A percentile compares a stretch with the other conserved stretches of the same genome.
These are phyloP conservation scores for Tenthredo amoena DNA, from an alignment of 2,888 invertebrate species.

Conservation along the genomic window DNA sequence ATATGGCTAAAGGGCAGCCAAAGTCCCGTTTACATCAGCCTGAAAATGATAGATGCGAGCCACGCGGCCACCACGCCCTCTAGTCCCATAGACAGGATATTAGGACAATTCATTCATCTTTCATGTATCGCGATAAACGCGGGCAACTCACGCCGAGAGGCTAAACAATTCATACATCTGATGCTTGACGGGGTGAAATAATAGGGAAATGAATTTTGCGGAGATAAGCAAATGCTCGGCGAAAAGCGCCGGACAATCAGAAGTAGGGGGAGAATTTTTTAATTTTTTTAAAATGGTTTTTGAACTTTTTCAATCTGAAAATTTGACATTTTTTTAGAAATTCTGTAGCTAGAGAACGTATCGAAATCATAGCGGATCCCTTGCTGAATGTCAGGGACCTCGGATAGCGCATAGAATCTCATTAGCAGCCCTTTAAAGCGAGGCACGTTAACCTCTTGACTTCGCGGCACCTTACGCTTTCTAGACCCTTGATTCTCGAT, in stretches of 20 bases:
- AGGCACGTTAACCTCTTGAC: slow-evolving; percentile 39
- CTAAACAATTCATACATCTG: slow-evolving; percentile 74
- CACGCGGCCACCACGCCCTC: slow-evolving; percentile 75
- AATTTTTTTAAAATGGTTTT: too few species aligned
- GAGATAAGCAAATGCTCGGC: neutral
- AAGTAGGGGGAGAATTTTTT: neutral
- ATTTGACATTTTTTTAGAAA: neutral
- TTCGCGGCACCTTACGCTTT: neutral
- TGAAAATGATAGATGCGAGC: slow-evolving; percentile 75
- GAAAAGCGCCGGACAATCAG: neutral
- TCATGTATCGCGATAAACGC: slow-evolving; percentile 35
- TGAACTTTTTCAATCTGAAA: neutral
- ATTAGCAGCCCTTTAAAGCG: slow-evolving; percentile 42
- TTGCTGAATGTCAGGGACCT: neutral
- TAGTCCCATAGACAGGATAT: slow-evolving; percentile 55
- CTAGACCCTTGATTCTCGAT: slow-evolving; percentile 20
- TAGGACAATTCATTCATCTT: slow-evolving; percentile 66
- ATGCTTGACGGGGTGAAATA: slow-evolving; percentile 75
- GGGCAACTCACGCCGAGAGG: neutral
- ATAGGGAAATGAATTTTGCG: slow-evolving; percentile 77
- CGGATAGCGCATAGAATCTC: slow-evolving; percentile 15
- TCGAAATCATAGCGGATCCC: neutral
- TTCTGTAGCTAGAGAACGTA: neutral
- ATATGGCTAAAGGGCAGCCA: neutral
- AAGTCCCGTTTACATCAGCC: slow-evolving; percentile 65